Evolutionary conservation across 23 tunicate species (phyloP), one percentile per base, ranked within the genome.

Genomic region (Ciona savignyi): DNA sequence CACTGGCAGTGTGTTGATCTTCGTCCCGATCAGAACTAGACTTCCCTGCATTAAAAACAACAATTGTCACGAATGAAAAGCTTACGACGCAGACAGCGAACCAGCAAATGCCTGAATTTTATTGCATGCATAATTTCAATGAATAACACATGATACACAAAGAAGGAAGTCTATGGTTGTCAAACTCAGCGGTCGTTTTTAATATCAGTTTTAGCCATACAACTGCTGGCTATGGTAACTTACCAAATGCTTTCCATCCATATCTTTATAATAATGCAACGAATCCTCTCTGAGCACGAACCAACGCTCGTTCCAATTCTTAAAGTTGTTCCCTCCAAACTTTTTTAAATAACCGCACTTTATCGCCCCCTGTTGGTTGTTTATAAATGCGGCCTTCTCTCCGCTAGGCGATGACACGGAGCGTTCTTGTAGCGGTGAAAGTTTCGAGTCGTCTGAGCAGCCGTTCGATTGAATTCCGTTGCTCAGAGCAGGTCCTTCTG

Each of bases 281-380:
- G 70, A 24, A n/a, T 87, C 74, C 48, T 60, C 73, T 30, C 33
- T 70, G 30, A 87, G 32, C 60, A 81, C 87, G 49, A 87, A 87
- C 95, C 95, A 87, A 27, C 95, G 71, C 48, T 76, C 83, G 87
- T 75, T 78, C 95, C 95, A 87, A 32, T 65, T 87, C 51, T 87
- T 87, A n/a, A 42, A 42, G 69, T 81, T 60, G 33, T 81, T 42
- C 82, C 87, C 2, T 83, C 95, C 68, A 15, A 80, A 86, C 72
- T 87, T 87, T 69, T 71, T 81, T 25, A 87, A 73, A 71, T 77
- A 76, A 3, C 95, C 95, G 74, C 80, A 75, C 75, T 72, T 78
- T 33, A 85, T 28, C 64, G 32, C 75, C 69, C 23, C 27, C 79
- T 82, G 80, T 63, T 60, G 78, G 75, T 67, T 63, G 56, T 15